A percentile compares a stretch with the other conserved stretches of the same genome.
phyloP scores from a whole-genome alignment of 2,888 invertebrate species.

The Chelonus formosanus region DNA sequence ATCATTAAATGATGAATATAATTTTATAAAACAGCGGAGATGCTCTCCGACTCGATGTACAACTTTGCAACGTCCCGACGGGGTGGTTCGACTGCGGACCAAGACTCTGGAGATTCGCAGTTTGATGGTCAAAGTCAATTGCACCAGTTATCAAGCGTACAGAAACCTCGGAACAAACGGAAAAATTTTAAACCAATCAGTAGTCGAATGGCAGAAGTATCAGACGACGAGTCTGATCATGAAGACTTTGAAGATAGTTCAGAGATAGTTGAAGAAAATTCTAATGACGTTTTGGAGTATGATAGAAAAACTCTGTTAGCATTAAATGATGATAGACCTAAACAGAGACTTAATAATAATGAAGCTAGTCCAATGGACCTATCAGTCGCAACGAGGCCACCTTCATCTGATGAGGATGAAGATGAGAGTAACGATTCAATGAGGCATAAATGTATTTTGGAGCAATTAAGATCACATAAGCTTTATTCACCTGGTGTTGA shows the following conservation, averaged over 20 bases:
- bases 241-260: conserved; percentile 48
- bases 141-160: conserved; percentile 45
- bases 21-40: conserved; percentile 57
- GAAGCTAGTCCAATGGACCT: conserved; percentile 62
- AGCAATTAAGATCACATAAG: conserved; percentile 60
- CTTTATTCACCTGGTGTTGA: conserved; percentile 59
- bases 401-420: conserved; percentile 56
- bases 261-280: conserved; percentile 43
- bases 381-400: conserved; percentile 60
- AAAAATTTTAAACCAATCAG: conserved; percentile 67
- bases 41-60: conserved; percentile 65
- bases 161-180: conserved; percentile 66
- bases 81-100: conserved; percentile 54
- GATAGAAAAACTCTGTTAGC: conserved; percentile 55
- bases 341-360: conserved; percentile 58
- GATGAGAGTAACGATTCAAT: conserved; percentile 62
- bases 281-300: conserved; percentile 52
- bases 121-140: conserved; percentile 57
- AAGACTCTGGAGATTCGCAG: conserved; percentile 60
- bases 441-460: conserved; percentile 61
- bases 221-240: conserved; percentile 59
- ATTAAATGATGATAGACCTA: conserved; percentile 51
- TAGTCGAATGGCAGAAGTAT: conserved; percentile 65
- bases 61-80: conserved; percentile 63
- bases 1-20: conserved; percentile 27